Evolutionary conservation across 2,888 invertebrate species (phyloP).

Genomic region (Tromatobia lineatoria): DNA sequence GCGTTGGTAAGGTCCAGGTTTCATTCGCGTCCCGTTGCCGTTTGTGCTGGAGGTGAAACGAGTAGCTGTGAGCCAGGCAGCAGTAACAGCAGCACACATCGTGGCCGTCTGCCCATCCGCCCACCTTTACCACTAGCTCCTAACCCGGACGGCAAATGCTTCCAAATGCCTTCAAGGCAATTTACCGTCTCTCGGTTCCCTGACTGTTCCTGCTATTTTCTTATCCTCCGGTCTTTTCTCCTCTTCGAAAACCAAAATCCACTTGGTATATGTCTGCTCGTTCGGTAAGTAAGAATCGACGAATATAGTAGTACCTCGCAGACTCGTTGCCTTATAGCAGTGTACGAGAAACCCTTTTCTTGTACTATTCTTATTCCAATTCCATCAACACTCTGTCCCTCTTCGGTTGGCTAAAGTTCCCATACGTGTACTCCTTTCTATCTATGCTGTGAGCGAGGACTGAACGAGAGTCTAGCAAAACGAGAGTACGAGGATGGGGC

Average conservation of each 20-base stretch:
- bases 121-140: constrained; percentile 52
- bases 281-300: constrained; percentile 47
- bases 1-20: constrained; percentile 26
- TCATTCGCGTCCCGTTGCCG: constrained; percentile 20
- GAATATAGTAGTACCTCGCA: constrained; percentile 19
- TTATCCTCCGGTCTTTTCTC: constrained; percentile 15
- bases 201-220: constrained; percentile 18
- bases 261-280: constrained; percentile 43
- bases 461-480: constrained; percentile 43
- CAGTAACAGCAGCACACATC: constrained; percentile 40
- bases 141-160: constrained; percentile 67
- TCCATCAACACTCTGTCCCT: constrained; percentile 27
- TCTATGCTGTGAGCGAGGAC: constrained; percentile 58
- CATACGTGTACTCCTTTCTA: constrained; percentile 52
- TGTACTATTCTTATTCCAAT: constrained; percentile 45
- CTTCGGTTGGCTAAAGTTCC: constrained; percentile 24
- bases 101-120: constrained; percentile 57
- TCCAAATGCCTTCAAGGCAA: constrained; percentile 72
- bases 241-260: constrained; percentile 42
- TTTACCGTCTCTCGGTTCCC: constrained; percentile 66
- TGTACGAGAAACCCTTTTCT: constrained; percentile 29
- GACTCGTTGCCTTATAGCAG: constrained; percentile 38
- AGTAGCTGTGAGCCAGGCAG: constrained; percentile 9
- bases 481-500: constrained; percentile 37
- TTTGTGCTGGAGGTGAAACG: constrained; percentile 22